These are phyloP conservation scores for Charaxes varanes DNA, from an alignment of 1,140 invertebrate genomes.

Conservation along the genomic window DNA sequence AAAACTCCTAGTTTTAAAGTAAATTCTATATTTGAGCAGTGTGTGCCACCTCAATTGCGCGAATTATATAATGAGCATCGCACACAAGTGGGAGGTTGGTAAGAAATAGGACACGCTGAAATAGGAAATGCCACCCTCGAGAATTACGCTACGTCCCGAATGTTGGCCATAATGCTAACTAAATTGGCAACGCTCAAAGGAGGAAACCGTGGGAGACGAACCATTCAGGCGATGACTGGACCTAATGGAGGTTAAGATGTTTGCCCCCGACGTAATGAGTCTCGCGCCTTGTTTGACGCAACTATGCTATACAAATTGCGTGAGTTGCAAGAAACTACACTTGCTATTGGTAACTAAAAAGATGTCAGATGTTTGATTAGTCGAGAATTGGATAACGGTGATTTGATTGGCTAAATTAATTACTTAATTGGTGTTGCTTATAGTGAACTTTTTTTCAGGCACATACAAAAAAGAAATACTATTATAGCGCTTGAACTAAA, in stretches of 20 bases:
- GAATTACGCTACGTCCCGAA: slow-evolving; percentile 29
- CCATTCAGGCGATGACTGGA: slow-evolving; percentile 38
- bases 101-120: slow-evolving; percentile 22
- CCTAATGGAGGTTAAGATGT: slow-evolving; percentile 65
- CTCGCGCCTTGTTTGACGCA: slow-evolving; percentile 49
- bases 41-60: slow-evolving; percentile 10
- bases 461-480: too few relatives aligned
- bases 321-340: slow-evolving; percentile 22
- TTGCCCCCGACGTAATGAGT: slow-evolving; percentile 44
- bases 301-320: slow-evolving; percentile 45
- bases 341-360: slow-evolving; percentile 15
- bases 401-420: slow-evolving; percentile 11
- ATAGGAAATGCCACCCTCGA: slow-evolving; percentile 39
- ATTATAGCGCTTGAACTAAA: too few relatives aligned
- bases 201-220: slow-evolving; percentile 52
- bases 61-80: slow-evolving; percentile 16
- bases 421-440: too few relatives aligned
- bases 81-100: slow-evolving; percentile 10
- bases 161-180: slow-evolving; percentile 20
- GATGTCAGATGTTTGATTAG: background rate
- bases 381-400: too few relatives aligned
- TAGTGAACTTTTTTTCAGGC: too few relatives aligned
- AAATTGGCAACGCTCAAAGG: slow-evolving; percentile 41
- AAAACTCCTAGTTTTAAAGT: too few relatives aligned
- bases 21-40: too few relatives aligned